These are phyloP conservation scores for Heliconius erato DNA, from an alignment of 2,888 invertebrate genomes.

Conservation along the genomic window DNA sequence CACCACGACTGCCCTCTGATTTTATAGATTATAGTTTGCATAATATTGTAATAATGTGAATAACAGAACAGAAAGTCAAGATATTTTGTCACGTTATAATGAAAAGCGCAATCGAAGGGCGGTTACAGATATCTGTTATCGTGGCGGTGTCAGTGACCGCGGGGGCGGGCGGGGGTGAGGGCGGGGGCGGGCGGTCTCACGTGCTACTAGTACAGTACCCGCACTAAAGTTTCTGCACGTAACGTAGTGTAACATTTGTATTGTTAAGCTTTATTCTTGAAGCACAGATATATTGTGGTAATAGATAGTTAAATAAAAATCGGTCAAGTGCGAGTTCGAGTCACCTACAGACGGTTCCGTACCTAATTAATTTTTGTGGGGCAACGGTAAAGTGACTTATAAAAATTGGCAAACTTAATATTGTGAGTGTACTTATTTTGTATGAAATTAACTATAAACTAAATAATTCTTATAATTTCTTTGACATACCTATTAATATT, in stretches of 20 bases:
- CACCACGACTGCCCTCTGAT: too few species aligned
- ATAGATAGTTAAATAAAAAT: neutral
- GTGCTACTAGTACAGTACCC: conserved; percentile 17
- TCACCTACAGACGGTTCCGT: neutral
- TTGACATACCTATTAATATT: neutral
- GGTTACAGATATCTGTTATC: conserved; percentile 27
- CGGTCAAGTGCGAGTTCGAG: neutral
- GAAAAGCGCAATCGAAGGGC: conserved; percentile 8
- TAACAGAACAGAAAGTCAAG: neutral
- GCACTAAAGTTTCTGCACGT: conserved; percentile 14
- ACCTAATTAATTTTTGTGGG: too few species aligned
- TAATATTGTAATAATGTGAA: neutral
- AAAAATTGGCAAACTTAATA: too few species aligned
- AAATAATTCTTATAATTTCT: neutral
- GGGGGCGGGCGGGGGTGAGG: neutral
- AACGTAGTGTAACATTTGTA: neutral
- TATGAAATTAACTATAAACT: neutral
- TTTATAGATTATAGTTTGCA: too few species aligned
- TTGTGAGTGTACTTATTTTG: too few species aligned
- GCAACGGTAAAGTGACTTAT: too few species aligned
- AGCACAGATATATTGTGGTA: neutral
- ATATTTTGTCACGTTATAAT: too few species aligned
- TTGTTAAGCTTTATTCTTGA: neutral
- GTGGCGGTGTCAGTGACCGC: neutral
- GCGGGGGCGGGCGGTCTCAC: neutral